Evolutionary conservation across 2,113 vertebrate genomes (phyloP).

Genomic region (Herpailurus yagouaroundi): DNA sequence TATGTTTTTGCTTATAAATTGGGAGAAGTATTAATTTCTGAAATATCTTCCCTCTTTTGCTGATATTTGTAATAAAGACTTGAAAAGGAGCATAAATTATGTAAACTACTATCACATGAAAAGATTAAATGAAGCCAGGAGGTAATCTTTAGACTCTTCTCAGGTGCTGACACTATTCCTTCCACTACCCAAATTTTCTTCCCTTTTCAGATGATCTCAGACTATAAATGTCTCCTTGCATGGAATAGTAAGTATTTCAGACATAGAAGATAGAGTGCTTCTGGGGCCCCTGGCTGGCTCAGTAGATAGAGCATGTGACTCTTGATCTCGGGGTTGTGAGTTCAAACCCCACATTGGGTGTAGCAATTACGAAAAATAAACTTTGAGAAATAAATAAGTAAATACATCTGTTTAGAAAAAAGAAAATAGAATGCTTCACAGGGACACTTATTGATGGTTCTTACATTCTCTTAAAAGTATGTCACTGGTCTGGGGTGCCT

Average conservation of each 20-base stretch:
- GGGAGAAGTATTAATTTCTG: neutral
- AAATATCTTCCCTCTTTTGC: conserved; percentile 48
- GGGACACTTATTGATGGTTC: neutral
- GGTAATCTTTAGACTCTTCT: conserved; percentile 13
- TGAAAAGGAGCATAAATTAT: neutral
- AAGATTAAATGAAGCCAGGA: neutral
- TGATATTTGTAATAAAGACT: conserved; percentile 4
- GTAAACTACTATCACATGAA: conserved; percentile 9
- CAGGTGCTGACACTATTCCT: neutral
- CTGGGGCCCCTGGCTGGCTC: neutral
- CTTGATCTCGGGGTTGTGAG: neutral
- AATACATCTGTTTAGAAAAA: neutral
- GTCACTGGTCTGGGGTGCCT: neutral
- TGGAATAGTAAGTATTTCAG: conserved; percentile 33
- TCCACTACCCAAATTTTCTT: neutral
- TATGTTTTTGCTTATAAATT: neutral
- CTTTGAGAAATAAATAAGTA: neutral
- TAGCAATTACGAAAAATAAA: neutral
- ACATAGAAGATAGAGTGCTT: neutral
- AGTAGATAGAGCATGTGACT: neutral
- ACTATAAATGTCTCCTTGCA: neutral
- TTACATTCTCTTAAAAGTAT: neutral
- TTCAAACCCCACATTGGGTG: neutral
- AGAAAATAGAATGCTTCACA: neutral
- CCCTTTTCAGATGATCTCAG: conserved; percentile 10